phyloP scores from a whole-genome alignment of 2,113 vertebrate genomes.

The Oryzias woworae region DNA sequence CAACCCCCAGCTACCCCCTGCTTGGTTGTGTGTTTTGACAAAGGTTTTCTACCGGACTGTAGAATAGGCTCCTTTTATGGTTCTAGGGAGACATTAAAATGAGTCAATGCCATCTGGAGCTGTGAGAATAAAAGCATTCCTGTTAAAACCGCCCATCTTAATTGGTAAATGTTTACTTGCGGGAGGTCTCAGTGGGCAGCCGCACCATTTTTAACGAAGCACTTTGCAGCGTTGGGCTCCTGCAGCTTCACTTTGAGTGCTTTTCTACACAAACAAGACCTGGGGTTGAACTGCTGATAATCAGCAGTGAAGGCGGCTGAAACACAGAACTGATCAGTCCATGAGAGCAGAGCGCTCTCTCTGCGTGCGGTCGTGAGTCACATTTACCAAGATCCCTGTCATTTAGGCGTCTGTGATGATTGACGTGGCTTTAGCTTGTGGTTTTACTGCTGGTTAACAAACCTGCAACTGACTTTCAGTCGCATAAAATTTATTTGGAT shows the following conservation, averaged over 20 bases:
- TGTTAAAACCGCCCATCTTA: constrained; percentile 63
- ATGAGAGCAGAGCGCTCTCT: background rate
- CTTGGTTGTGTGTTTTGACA: constrained; percentile 50
- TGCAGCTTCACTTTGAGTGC: constrained; percentile 42
- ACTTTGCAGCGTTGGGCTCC: constrained; percentile 48
- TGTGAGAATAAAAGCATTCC: constrained; percentile 22
- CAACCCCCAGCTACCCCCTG: background rate
- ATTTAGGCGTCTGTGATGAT: too few relatives aligned
- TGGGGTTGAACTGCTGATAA: constrained; percentile 50
- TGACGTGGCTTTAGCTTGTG: too few relatives aligned
- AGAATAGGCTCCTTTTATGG: constrained; percentile 31
- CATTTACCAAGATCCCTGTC: too few relatives aligned
- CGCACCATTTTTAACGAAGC: constrained; percentile 49
- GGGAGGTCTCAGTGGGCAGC: constrained; percentile 46
- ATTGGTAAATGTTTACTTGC: constrained; percentile 74
- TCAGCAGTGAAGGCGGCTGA: constrained; percentile 40
- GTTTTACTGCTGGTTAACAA: too few relatives aligned
- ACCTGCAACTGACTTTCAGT: too few relatives aligned
- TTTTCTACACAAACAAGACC: constrained; percentile 58
- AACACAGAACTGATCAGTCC: constrained; percentile 26
- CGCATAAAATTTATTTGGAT: too few relatives aligned
- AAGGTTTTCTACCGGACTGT: constrained; percentile 33
- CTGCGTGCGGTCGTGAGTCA: too few relatives aligned
- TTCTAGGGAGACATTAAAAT: constrained; percentile 60
- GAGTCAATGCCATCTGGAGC: constrained; percentile 70